Conservation (phyloP, 2,888 invertebrate species). For the Phalangium opilio region DNA sequence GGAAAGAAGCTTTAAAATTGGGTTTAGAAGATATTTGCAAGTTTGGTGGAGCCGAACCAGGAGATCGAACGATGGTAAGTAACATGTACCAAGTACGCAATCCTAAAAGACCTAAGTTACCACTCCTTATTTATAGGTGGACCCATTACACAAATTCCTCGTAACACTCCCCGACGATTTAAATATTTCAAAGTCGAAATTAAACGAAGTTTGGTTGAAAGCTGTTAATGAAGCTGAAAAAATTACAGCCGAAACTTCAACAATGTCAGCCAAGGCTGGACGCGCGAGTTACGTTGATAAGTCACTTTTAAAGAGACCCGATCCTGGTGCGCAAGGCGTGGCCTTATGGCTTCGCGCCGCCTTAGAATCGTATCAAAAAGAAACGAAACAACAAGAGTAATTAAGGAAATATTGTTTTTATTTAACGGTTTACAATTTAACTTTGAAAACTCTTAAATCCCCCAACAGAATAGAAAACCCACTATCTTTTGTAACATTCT, state of each 20-base stretch:
- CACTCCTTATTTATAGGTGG: no score
- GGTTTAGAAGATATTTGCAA: conserved; percentile 45
- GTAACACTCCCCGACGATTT: no score
- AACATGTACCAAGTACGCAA: no score
- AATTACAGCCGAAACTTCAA: conserved; percentile 29
- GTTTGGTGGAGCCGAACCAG: conserved; percentile 54
- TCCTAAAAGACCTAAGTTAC: neutral
- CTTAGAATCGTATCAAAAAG: conserved; percentile 1
- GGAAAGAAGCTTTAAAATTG: conserved; percentile 18
- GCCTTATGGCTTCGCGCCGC: conserved; percentile 46
- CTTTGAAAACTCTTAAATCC: no score
- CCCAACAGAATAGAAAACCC: no score
- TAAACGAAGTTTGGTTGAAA: conserved; percentile 8
- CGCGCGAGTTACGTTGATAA: conserved; percentile 51
- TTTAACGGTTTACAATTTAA: no score
- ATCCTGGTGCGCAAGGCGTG: conserved; percentile 53
- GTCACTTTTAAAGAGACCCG: conserved; percentile 36
- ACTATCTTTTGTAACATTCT: no score
- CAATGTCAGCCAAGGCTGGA: conserved; percentile 44
- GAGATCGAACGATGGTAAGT: conserved; percentile 58
- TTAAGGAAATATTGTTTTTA: no score
- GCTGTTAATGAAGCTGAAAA: conserved; percentile 25
- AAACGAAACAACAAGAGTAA: no score
- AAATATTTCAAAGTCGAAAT: neutral
- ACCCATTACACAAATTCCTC: no score